phyloP scores from a whole-genome alignment of 2,888 invertebrate genomes.

The Quadriops clusia region DNA sequence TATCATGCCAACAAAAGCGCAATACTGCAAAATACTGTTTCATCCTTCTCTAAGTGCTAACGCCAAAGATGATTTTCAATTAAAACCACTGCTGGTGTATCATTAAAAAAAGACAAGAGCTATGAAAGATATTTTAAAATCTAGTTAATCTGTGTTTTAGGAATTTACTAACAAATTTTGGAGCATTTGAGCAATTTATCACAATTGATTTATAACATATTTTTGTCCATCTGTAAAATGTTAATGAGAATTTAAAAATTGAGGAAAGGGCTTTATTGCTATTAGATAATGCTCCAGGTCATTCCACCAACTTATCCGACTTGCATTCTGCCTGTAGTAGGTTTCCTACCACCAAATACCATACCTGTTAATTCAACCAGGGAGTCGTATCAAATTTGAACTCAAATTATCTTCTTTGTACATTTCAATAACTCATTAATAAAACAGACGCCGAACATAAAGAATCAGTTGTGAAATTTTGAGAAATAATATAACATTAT shows the following conservation, averaged over 20 bases:
- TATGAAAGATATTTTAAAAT: conserved; percentile 14
- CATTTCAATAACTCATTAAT: too few relatives aligned
- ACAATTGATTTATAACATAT: conserved; percentile 12
- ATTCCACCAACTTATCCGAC: too few relatives aligned
- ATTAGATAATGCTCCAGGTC: conserved; percentile 11
- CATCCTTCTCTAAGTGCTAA: conserved; percentile 23
- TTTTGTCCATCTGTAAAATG: conserved; percentile 11
- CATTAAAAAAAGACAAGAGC: conserved; percentile 15
- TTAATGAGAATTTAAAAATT: too few relatives aligned
- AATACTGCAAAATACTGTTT: conserved; percentile 24
- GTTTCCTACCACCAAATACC: too few relatives aligned
- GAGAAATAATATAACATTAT: too few relatives aligned
- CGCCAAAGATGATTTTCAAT: conserved; percentile 22
- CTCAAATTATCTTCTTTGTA: too few relatives aligned
- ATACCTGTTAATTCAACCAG: too few relatives aligned
- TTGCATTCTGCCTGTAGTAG: too few relatives aligned
- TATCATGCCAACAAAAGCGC: conserved; percentile 14
- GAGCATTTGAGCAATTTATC: conserved; percentile 10
- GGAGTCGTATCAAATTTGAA: too few relatives aligned
- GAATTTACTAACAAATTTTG: conserved; percentile 12
- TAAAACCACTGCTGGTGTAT: conserved; percentile 21
- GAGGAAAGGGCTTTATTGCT: conserved; percentile 12
- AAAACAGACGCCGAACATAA: too few relatives aligned
- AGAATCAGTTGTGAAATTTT: too few relatives aligned
- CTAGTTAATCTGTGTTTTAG: conserved; percentile 16